These are phyloP conservation scores for Glaucomys volans DNA, from an alignment of 2,113 vertebrate genomes.

Conservation along the genomic window DNA sequence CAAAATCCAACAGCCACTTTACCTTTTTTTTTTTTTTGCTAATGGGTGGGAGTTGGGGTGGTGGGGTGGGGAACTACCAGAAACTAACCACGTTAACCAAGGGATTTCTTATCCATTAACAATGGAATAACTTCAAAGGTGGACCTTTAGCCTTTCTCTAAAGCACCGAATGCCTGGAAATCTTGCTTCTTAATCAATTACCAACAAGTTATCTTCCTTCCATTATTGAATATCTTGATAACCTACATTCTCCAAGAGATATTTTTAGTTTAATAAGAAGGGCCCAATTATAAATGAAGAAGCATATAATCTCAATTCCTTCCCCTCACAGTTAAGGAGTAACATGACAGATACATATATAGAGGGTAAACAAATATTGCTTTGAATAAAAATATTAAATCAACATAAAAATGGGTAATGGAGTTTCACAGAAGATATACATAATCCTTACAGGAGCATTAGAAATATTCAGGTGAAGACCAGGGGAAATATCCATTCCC, in stretches of 20 bases:
- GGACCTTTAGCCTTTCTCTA: conserved; percentile 38
- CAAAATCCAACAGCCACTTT: conserved; percentile 28
- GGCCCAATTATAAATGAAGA: background rate
- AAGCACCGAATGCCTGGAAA: conserved; percentile 35
- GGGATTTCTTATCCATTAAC: background rate
- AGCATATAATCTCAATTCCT: background rate
- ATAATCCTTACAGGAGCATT: background rate
- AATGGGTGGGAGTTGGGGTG: background rate
- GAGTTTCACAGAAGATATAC: background rate
- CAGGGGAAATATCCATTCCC: background rate
- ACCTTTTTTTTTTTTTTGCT: conserved; percentile 34
- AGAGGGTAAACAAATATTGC: background rate
- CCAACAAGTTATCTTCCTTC: conserved; percentile 37
- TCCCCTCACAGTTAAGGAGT: background rate
- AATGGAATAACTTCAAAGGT: conserved; percentile 32
- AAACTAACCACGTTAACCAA: background rate
- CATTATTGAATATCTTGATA: conserved; percentile 4
- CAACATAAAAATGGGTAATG: background rate
- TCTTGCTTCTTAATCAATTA: conserved; percentile 23
- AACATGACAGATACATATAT: background rate
- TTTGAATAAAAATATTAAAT: conserved; percentile 39
- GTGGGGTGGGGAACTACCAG: background rate
- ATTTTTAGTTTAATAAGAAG: conserved; percentile 38
- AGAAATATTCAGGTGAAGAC: background rate
- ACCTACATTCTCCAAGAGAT: conserved; percentile 11